Evolutionary conservation across 1,140 invertebrate genomes (phyloP), one percentile per base, ranked within the genome.

Genomic region (Brachionus calyciflorus): DNA sequence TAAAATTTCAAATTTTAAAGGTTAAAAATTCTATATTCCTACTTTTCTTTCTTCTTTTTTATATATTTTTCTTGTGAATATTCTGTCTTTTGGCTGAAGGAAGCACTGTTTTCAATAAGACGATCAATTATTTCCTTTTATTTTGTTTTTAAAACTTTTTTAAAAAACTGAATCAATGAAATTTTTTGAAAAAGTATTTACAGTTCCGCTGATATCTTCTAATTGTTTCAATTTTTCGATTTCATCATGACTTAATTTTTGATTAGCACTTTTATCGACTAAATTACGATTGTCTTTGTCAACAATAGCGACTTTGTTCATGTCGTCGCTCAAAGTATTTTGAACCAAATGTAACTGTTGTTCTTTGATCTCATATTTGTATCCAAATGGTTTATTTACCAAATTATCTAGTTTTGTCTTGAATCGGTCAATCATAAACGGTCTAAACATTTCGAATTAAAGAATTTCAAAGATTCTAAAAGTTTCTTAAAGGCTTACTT

Each of bases 31-130:
- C 2, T 0, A 12, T 44, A 30, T 82, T 89, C 91, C 83, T 94
- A 95, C 82, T 95, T 95, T 78, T 90, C 91, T 79, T 93, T 91
- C 83, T 97, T 97, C 82, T 96, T 96, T 57, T 90, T 91, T 6
- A 97, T 88, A 83, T 96, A 97, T 83, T 97, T 97, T 79, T 93
- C 91, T 84, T 96, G 93, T 0, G 93, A 92, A 83, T 90, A 96
- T 80, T 91, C 91, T 0, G 93, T 96, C 87, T 95, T 96, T 33
- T 88, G 87, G 28, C 88, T 87, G 84, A 88, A 88, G 9, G 92
- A 93, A 77, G 89, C 90, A 48, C 93, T 96, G 82, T 95, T 95
- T 78, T 90, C 90, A 46, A 96, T 90, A 3, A 98, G 85, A 51
- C 90, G 90, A 76, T 89, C 90, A 37, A 97, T 89, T 77, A 97